Evolutionary conservation across 2,113 vertebrate species (phyloP), one percentile per base, ranked within the genome.

Genomic region (Syngnathoides biaculeatus): DNA sequence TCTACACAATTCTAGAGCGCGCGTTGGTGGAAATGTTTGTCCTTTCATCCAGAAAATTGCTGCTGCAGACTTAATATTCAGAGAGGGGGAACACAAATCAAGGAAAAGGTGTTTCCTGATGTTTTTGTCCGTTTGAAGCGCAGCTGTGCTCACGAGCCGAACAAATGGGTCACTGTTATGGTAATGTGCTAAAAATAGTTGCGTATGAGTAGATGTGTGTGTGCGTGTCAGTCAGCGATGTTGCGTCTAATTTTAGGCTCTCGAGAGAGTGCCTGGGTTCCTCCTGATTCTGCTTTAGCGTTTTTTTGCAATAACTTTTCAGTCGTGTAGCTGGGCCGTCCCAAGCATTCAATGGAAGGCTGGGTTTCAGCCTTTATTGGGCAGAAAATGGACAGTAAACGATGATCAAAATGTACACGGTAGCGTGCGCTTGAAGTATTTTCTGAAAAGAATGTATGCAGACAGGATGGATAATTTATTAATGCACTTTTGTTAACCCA

Each of bases 251-350:
- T 77, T 86, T 86, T 87, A 75, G 83, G 69, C 73, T 80, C 72
- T 78, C 22, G 22, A 79, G 75, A 81, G 69, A 7, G 55, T 12
- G 17, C 75, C 75, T 67, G 55, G 42, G 68, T 78, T 78, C 67
- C 35, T 52, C 70, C 67, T 75, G 69, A 76, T 86, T 82, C 85
- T 84, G 80, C 69, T 84, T 88, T 81, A 79, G 83, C 84, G 76
- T 89, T 85, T 89, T 85, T 88, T 84, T 87, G 80, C 86, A 89
- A 89, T 86, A 88, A 84, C 71, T 72, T 85, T 85, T 68, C 66
- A 12, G 30, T 17, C 15, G 22, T 43, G 73, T 69, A 65, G 67
- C 83, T 78, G 76, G 73, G 39, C 73, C 53, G 30, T 74, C 76
- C 76, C 75, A 77, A 80, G 78, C 75, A 78, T 87, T 78, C n/a